phyloP scores from a whole-genome alignment of 2,888 invertebrate species.

The Chirona hameri region DNA sequence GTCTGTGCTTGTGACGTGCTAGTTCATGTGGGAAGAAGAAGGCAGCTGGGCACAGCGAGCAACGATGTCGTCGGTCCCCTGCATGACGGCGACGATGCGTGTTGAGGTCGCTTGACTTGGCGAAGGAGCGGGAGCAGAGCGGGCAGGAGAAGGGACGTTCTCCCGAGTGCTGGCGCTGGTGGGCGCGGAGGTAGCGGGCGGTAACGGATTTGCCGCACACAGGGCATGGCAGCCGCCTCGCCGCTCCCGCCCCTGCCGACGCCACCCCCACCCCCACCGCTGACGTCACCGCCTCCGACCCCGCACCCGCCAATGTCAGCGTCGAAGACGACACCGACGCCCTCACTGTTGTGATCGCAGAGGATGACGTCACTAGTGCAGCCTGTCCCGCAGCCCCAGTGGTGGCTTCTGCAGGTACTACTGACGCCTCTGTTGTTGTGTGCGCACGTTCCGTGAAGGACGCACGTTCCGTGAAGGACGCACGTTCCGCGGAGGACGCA shows the following conservation, averaged over 20 bases:
- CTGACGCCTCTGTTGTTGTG: too few species aligned
- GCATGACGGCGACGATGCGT: not conserved
- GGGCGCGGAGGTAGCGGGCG: not conserved
- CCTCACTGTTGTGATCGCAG: too few species aligned
- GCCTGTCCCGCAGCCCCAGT: not conserved
- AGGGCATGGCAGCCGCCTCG: not conserved
- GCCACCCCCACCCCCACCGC: not conserved
- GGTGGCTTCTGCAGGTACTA: too few species aligned
- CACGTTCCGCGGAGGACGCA: too few species aligned
- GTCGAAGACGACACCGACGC: too few species aligned
- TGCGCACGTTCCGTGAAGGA: too few species aligned
- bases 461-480: too few species aligned
- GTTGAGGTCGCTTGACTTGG: not conserved
- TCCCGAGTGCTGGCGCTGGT: not conserved
- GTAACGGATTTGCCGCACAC: not conserved
- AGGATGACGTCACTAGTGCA: not conserved
- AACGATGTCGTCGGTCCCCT: constrained; percentile 6
- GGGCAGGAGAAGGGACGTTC: constrained; percentile 6
- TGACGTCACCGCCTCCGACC: not conserved
- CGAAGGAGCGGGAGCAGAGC: not conserved
- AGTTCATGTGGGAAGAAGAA: constrained; percentile 5
- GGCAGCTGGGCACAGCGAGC: not conserved
- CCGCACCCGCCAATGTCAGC: not conserved
- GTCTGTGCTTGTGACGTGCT: not conserved
- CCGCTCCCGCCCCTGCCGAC: not conserved